A percentile compares a stretch with the other conserved stretches of the same genome.
Evolutionary conservation across 2,113 vertebrate species (phyloP).

Genomic region (Gila orcuttii): DNA sequence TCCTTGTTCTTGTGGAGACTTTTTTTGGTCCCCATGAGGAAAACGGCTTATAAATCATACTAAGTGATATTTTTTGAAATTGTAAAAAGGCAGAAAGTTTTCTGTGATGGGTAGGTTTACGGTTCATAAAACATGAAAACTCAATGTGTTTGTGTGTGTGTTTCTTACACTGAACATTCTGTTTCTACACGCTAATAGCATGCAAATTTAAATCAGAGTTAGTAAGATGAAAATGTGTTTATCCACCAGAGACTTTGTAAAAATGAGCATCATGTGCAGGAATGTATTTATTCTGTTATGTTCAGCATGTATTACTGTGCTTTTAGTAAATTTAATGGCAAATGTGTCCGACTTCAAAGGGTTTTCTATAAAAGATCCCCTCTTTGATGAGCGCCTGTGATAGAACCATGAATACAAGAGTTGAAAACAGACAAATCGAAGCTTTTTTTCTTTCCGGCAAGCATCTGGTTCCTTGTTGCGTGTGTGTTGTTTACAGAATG

Average conservation of each 20-base stretch:
- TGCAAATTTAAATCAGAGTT: background rate
- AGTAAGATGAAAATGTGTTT: background rate
- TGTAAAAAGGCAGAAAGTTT: too few species aligned
- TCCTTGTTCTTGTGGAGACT: too few species aligned
- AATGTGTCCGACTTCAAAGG: constrained; percentile 1
- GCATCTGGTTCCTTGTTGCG: background rate
- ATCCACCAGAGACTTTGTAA: background rate
- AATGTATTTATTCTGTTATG: background rate
- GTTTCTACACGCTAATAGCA: background rate
- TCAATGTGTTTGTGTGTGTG: too few species aligned
- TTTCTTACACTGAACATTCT: background rate
- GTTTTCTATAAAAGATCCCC: background rate
- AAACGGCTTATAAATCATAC: too few species aligned
- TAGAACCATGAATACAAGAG: constrained; percentile 7
- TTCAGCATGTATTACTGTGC: background rate
- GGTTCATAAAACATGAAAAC: too few species aligned
- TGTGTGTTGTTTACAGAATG: background rate
- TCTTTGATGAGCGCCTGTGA: constrained; percentile 43
- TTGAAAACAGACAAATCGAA: constrained; percentile 3
- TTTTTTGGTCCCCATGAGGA: too few species aligned
- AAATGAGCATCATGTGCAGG: background rate
- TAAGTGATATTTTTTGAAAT: too few species aligned
- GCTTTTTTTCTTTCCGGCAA: background rate
- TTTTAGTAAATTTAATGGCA: background rate
- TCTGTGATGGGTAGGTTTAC: too few species aligned